These are phyloP conservation scores for Pimephales promelas DNA, from an alignment of 2,113 vertebrate genomes.

Conservation along the genomic window DNA sequence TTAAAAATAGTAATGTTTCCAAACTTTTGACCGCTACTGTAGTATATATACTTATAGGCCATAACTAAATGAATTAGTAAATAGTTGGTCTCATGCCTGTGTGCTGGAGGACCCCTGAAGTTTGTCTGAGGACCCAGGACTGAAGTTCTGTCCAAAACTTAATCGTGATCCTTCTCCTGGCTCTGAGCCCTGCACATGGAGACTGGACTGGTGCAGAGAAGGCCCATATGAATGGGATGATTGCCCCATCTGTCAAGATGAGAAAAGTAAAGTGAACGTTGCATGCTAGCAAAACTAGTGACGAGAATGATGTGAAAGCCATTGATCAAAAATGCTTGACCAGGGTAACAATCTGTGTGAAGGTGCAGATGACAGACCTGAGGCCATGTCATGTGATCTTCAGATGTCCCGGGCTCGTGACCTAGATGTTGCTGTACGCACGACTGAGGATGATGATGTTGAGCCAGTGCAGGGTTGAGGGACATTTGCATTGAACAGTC, in stretches of 20 bases:
- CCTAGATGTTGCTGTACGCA: slow-evolving; percentile 42
- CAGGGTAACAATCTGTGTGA: neutral
- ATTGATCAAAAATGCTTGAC: neutral
- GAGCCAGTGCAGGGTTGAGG: slow-evolving; percentile 48
- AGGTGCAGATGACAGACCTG: slow-evolving; percentile 49
- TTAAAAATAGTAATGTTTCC: neutral
- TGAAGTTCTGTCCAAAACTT: neutral
- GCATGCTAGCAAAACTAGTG: neutral
- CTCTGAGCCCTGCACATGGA: slow-evolving; percentile 36
- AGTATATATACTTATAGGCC: too few relatives aligned
- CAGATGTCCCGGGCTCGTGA: slow-evolving; percentile 34
- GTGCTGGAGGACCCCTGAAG: slow-evolving; percentile 21
- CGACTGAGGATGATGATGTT: slow-evolving; percentile 53
- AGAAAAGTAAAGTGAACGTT: neutral
- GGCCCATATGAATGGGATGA: slow-evolving; percentile 42
- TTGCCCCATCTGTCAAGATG: slow-evolving; percentile 40
- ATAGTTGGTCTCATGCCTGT: slow-evolving; percentile 35
- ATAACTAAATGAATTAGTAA: neutral
- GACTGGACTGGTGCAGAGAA: slow-evolving; percentile 13
- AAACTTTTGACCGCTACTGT: neutral
- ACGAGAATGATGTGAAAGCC: neutral
- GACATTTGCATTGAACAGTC: slow-evolving; percentile 62
- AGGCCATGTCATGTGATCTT: slow-evolving; percentile 52
- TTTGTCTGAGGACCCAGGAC: slow-evolving; percentile 32
- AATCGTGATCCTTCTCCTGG: slow-evolving; percentile 28